A percentile compares a stretch with the other conserved stretches of the same genome.
Evolutionary conservation across 2,888 invertebrate species (phyloP).

Genomic region (Leptinotarsa rubiginosa): DNA sequence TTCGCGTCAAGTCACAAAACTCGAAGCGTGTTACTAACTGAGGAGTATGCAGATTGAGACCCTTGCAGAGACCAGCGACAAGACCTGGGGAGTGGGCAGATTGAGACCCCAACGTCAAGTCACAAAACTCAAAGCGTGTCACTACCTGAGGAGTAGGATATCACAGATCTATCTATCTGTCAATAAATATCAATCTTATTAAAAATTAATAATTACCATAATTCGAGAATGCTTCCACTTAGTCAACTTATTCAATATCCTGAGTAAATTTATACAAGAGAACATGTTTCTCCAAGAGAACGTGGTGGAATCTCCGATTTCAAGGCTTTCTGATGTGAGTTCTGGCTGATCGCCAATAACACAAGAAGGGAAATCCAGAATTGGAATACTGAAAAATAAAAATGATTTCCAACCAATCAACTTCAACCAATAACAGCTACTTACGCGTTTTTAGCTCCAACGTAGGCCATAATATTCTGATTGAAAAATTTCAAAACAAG

Average conservation of each 20-base stretch:
- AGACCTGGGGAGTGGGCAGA: too few species aligned
- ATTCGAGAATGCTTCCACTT: slow-evolving; percentile 99
- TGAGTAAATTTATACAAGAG: slow-evolving; percentile 94
- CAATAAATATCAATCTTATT: background rate
- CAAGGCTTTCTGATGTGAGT: slow-evolving; percentile 89
- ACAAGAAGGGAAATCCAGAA: slow-evolving; percentile 95
- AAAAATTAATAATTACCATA: slow-evolving; percentile 70
- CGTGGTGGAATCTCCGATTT: slow-evolving; percentile 84
- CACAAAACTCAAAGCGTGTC: too few species aligned
- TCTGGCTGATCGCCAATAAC: slow-evolving; percentile 96
- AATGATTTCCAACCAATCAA: slow-evolving; percentile 25
- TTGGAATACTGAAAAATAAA: slow-evolving; percentile 77
- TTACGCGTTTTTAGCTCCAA: slow-evolving; percentile 91
- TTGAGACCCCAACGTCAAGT: too few species aligned
- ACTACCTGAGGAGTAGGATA: too few species aligned
- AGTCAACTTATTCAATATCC: slow-evolving; percentile 97
- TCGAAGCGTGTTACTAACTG: too few species aligned
- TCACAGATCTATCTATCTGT: too few species aligned
- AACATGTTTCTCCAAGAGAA: slow-evolving; percentile 99
- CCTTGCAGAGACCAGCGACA: too few species aligned
- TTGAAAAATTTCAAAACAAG: slow-evolving; percentile 98
- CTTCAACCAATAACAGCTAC: slow-evolving; percentile 52
- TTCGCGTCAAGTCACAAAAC: too few species aligned
- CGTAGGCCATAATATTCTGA: slow-evolving; percentile 95
- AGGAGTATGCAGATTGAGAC: too few species aligned